Evolutionary conservation across 2,888 invertebrate genomes (phyloP).

Genomic region (Cremastobaeus sp.): DNA sequence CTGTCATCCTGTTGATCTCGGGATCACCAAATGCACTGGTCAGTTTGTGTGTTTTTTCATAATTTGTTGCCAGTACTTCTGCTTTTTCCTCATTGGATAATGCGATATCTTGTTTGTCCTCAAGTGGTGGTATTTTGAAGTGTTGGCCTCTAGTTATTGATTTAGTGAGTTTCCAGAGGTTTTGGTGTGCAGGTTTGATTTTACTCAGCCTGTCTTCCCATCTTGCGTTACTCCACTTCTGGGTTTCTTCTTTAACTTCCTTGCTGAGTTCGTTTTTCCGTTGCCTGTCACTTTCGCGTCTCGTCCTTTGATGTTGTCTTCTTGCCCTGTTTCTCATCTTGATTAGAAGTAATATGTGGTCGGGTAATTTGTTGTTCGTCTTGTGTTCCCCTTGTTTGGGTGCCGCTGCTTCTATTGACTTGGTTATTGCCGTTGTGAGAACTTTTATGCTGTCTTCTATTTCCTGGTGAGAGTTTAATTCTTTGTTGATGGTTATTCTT

Average conservation of each 20-base stretch:
- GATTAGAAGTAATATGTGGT: conserved; percentile 9
- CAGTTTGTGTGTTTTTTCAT: conserved; percentile 5
- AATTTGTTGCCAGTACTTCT: conserved; percentile 4
- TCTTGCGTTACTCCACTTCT: neutral
- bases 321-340: conserved; percentile 3
- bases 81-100: conserved; percentile 7
- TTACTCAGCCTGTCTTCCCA: neutral
- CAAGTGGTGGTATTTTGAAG: conserved; percentile 1
- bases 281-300: neutral
- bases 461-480: neutral
- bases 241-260: neutral
- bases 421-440: neutral
- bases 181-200: neutral
- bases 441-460: neutral
- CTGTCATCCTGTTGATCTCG: neutral
- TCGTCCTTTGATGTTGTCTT: conserved; percentile 6
- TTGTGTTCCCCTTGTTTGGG: neutral
- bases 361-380: neutral
- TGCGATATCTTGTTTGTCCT: neutral
- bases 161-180: conserved; percentile 9
- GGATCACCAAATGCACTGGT: neutral
- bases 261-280: neutral
- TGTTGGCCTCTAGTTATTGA: neutral
- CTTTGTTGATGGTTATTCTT: neutral
- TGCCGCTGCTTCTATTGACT: neutral